Evolutionary conservation across 2,888 invertebrate genomes (phyloP), one percentile per base, ranked within the genome.

Genomic region (Lithosia quadra): DNA sequence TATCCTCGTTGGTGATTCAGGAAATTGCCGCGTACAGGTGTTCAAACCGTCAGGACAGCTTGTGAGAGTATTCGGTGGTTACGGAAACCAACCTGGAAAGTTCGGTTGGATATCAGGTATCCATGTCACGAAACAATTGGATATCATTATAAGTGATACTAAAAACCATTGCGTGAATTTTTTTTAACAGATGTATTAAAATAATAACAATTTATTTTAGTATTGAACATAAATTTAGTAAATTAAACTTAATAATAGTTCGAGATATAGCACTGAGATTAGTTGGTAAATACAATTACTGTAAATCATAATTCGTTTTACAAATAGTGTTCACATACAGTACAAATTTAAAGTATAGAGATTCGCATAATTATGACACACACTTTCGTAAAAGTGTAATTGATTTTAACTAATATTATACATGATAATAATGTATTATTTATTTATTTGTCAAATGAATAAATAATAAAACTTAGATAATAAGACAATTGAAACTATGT

Each of bases 1-100:
- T 85, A 96, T 98, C 55, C 90, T 97, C 0, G 97, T 98, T 0
- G 98, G 97, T 0, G 98, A 98, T 86, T 96, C 97, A 0, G 98
- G 97, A 0, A 98, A 98, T 85, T 96, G 96, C 55, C 93, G 98
- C 8, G 95, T 97, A 0, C 97, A 98, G 88, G 96, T 98, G 11
- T 98, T 97, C 85, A 96, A 96, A 70, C 96, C 96, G 0, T 96
- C 96, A 69, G 97, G 98, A 7, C 95, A 96, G 67, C 95, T 97
- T 68, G 95, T 97, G 7, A 95, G 96, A 75, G 95, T 96, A 24
- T 96, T 97, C 81, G 97, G 97, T 0, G 94, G 95, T 0, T 78
- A 90, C 24, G 95, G 93, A 33, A 90, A 86, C 0, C 91, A 91
- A 63, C 87, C 91, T 1, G 94, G 95, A 0, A 95, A 95, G 75